phyloP scores from a whole-genome alignment of 2,888 invertebrate genomes.

The Lobophora halterata region DNA sequence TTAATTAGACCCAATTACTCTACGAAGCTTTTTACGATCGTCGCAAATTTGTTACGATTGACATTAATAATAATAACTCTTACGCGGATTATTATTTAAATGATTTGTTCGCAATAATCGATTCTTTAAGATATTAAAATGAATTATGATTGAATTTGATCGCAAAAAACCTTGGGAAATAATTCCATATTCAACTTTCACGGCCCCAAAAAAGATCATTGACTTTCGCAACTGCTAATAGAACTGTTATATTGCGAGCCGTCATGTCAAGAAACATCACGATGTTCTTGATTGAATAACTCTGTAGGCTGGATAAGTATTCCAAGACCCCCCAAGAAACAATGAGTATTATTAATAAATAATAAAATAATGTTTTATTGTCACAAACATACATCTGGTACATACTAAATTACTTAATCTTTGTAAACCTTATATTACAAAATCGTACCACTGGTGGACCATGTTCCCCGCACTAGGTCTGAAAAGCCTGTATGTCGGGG shows the following conservation, averaged over 20 bases:
- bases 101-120: not conserved
- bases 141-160: not conserved
- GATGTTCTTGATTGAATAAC: constrained; percentile 43
- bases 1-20: constrained; percentile 6
- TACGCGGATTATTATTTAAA: not conserved
- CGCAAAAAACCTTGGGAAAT: constrained; percentile 14
- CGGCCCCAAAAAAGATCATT: constrained; percentile 38
- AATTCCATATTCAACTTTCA: constrained; percentile 19
- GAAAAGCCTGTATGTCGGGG: too few relatives aligned
- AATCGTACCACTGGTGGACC: too few relatives aligned
- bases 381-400: too few relatives aligned
- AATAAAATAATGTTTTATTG: too few relatives aligned
- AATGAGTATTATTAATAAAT: too few relatives aligned
- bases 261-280: constrained; percentile 41
- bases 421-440: too few relatives aligned
- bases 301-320: constrained; percentile 22
- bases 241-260: constrained; percentile 35
- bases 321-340: constrained; percentile 1
- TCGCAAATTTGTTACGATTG: constrained; percentile 7
- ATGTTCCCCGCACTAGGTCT: too few relatives aligned
- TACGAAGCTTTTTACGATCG: constrained; percentile 10
- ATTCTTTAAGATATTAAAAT: constrained; percentile 1
- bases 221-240: constrained; percentile 38
- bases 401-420: too few relatives aligned
- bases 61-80: constrained; percentile 7